These are phyloP conservation scores for Aplochiton taeniatus DNA, from an alignment of 2,797 vertebrate species.

Conservation along the genomic window DNA sequence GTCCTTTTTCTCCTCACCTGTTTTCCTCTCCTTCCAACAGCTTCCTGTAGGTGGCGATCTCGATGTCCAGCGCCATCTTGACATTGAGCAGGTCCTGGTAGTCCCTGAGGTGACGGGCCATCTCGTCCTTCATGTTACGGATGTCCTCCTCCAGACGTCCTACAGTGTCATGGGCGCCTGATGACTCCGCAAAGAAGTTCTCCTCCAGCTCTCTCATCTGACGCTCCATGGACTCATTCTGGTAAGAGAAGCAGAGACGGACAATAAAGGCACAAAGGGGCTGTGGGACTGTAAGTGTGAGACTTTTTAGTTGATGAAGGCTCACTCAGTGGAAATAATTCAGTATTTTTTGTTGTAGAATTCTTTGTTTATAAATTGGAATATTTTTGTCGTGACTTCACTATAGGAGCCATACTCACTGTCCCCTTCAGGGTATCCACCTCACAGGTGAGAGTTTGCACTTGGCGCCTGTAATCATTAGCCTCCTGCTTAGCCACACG, in stretches of 20 bases:
- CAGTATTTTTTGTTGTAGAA: too few species aligned
- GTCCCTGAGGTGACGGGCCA: conserved; percentile 90
- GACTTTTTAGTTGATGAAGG: not conserved
- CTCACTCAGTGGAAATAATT: too few species aligned
- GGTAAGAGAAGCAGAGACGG: conserved; percentile 31
- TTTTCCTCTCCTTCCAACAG: conserved; percentile 96
- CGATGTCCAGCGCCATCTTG: conserved; percentile 96
- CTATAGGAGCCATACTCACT: conserved; percentile 76
- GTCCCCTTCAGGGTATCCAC: conserved; percentile 93
- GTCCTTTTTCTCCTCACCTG: conserved; percentile 73
- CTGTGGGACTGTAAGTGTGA: not conserved
- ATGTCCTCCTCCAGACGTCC: conserved; percentile 90
- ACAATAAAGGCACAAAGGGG: conserved; percentile 6
- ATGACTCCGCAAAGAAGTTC: conserved; percentile 84
- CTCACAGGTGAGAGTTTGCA: conserved; percentile 91
- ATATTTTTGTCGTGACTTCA: too few species aligned
- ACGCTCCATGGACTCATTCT: conserved; percentile 94
- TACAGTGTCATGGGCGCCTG: conserved; percentile 88
- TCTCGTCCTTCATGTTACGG: conserved; percentile 95
- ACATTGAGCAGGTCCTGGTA: conserved; percentile 95
- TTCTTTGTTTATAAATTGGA: too few species aligned
- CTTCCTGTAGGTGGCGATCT: conserved; percentile 97
- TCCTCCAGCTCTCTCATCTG: conserved; percentile 94
- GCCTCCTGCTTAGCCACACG: conserved; percentile 90
- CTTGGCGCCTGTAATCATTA: conserved; percentile 90